Conservation (phyloP, 2,797 vertebrate genomes). For the Ctenopoma multispine region DNA sequence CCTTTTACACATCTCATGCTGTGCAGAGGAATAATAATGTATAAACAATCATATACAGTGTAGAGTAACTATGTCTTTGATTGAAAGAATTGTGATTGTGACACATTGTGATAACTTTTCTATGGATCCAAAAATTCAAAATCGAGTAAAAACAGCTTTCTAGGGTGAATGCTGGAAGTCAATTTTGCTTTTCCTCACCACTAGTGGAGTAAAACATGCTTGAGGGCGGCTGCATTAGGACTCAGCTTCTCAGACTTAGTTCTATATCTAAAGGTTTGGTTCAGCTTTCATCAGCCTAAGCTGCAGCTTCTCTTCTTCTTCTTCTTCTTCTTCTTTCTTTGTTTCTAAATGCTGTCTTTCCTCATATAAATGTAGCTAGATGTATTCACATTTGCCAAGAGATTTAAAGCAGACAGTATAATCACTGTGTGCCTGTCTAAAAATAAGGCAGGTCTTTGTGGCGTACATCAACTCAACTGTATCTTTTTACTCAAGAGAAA, state of each 20-base stretch:
- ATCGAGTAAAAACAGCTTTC: too few relatives aligned
- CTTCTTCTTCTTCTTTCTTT: too few relatives aligned
- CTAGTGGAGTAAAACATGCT: neutral
- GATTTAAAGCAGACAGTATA: neutral
- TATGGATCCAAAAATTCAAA: too few relatives aligned
- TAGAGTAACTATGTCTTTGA: neutral
- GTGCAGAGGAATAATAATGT: neutral
- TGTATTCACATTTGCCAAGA: neutral
- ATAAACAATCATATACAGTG: constrained; percentile 2
- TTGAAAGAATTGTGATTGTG: too few relatives aligned
- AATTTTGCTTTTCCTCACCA: neutral
- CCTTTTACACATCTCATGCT: neutral
- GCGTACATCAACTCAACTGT: neutral
- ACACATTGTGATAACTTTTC: too few relatives aligned
- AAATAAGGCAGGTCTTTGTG: constrained; percentile 1
- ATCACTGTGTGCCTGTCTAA: neutral
- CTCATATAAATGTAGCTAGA: too few relatives aligned
- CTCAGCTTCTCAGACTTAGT: neutral
- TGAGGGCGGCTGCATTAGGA: neutral
- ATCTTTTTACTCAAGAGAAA: neutral
- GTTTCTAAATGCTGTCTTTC: neutral
- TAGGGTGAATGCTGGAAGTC: neutral
- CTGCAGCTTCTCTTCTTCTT: neutral
- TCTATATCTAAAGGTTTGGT: neutral
- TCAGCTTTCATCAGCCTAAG: neutral